phyloP scores from a whole-genome alignment of 2,888 invertebrate species.

The Caprella mutica region DNA sequence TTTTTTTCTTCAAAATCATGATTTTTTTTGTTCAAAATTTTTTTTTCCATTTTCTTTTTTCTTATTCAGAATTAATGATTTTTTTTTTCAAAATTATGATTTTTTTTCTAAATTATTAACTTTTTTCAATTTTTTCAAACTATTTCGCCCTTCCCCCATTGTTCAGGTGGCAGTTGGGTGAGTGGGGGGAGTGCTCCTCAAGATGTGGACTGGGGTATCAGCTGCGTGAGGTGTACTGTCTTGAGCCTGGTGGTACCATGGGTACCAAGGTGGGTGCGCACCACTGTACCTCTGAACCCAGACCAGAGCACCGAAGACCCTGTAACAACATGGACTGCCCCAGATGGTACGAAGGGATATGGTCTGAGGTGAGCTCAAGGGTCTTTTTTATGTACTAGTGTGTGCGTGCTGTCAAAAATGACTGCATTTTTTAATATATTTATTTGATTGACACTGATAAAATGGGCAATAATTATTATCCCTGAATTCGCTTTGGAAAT shows the following conservation, averaged over 20 bases:
- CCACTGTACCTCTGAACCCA: conserved; percentile 56
- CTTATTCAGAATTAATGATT: background rate
- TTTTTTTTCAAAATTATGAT: background rate
- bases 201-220: conserved; percentile 77
- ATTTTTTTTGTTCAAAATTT: background rate
- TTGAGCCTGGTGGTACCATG: conserved; percentile 64
- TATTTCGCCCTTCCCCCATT: no score
- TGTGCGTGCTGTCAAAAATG: no score
- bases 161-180: conserved; percentile 72
- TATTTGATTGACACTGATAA: no score
- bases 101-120: no score
- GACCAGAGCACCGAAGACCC: conserved; percentile 65
- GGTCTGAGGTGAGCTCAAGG: conserved; percentile 82
- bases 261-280: conserved; percentile 57
- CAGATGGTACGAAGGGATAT: conserved; percentile 70
- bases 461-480: no score
- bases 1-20: background rate
- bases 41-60: background rate
- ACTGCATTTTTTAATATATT: no score
- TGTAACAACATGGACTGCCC: conserved; percentile 80
- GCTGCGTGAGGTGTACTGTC: conserved; percentile 70
- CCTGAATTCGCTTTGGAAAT: no score
- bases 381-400: no score
- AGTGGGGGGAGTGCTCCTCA: conserved; percentile 77
- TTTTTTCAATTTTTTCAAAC: no score